These are phyloP conservation scores for Drosophila melanosoma DNA, from an alignment of 2,888 invertebrate species.

Conservation along the genomic window DNA sequence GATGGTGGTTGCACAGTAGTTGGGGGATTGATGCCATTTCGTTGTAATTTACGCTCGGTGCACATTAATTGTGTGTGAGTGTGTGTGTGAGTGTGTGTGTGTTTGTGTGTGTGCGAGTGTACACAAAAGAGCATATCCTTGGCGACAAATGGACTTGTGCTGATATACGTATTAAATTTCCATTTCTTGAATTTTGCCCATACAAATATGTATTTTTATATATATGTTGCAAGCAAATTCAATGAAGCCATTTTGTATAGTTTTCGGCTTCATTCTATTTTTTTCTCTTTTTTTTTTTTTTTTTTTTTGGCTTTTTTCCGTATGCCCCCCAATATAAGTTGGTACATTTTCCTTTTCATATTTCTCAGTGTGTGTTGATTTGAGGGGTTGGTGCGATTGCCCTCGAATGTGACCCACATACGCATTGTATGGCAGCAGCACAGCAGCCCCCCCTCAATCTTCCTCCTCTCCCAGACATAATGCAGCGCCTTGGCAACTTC, in stretches of 20 bases:
- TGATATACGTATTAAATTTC: constrained; percentile 69
- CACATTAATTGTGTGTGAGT: constrained; percentile 71
- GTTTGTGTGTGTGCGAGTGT: not conserved
- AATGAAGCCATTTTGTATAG: constrained; percentile 64
- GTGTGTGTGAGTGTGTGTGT: not conserved
- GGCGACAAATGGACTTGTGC: constrained; percentile 57
- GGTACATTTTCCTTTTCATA: constrained; percentile 41
- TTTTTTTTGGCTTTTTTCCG: constrained; percentile 2
- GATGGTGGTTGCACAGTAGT: not conserved
- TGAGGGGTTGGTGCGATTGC: not conserved
- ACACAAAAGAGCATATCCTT: constrained; percentile 61
- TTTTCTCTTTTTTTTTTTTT: constrained; percentile 16
- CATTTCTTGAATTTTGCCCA: constrained; percentile 49
- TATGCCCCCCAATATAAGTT: not conserved
- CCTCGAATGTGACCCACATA: constrained; percentile 62
- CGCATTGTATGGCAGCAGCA: constrained; percentile 18
- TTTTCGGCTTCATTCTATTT: constrained; percentile 41
- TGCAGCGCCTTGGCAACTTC: constrained; percentile 73
- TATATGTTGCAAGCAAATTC: constrained; percentile 56
- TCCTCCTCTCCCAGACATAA: constrained; percentile 22
- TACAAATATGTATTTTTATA: not conserved
- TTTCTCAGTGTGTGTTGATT: constrained; percentile 19
- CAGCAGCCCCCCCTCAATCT: not conserved
- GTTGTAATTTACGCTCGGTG: constrained; percentile 76
- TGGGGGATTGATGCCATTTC: constrained; percentile 4